Conservation (phyloP, 2,797 vertebrate species). For the Anableps anableps region DNA sequence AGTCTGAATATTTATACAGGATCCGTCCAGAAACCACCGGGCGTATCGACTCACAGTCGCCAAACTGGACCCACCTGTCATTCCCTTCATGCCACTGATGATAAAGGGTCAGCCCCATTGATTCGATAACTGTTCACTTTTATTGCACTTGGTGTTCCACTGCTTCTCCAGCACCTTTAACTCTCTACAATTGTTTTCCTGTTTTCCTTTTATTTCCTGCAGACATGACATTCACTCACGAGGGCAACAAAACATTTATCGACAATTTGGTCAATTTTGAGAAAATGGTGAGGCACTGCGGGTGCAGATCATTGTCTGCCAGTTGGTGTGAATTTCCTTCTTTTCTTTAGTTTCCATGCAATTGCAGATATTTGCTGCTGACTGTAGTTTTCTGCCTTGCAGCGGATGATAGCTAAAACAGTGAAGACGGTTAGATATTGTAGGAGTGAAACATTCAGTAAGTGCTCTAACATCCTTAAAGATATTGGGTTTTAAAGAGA, state of each 20-base stretch:
- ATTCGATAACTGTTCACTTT: constrained; percentile 6
- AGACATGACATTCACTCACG: constrained; percentile 99
- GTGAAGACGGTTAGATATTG: constrained; percentile 93
- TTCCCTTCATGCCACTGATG: constrained; percentile 98
- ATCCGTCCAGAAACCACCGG: constrained; percentile 97
- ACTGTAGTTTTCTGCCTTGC: constrained; percentile 66
- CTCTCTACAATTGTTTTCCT: constrained; percentile 9
- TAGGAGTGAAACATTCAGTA: constrained; percentile 93
- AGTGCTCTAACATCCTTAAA: background rate
- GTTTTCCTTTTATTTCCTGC: constrained; percentile 16
- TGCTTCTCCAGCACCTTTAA: constrained; percentile 23
- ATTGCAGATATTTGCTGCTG: constrained; percentile 24
- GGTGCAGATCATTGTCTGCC: constrained; percentile 17
- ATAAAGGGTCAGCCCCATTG: constrained; percentile 91
- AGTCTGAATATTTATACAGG: constrained; percentile 81
- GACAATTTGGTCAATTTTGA: constrained; percentile 99
- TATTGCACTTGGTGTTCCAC: constrained; percentile 6
- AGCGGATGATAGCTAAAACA: constrained; percentile 98
- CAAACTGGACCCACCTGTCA: constrained; percentile 94
- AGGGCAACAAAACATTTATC: constrained; percentile 97
- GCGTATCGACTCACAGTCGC: constrained; percentile 93
- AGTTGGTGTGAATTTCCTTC: background rate
- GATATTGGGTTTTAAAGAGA: background rate
- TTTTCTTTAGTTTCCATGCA: constrained; percentile 1
- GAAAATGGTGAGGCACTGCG: constrained; percentile 92